Conservation (phyloP, 2,113 vertebrate genomes). For the Nestor notabilis region DNA sequence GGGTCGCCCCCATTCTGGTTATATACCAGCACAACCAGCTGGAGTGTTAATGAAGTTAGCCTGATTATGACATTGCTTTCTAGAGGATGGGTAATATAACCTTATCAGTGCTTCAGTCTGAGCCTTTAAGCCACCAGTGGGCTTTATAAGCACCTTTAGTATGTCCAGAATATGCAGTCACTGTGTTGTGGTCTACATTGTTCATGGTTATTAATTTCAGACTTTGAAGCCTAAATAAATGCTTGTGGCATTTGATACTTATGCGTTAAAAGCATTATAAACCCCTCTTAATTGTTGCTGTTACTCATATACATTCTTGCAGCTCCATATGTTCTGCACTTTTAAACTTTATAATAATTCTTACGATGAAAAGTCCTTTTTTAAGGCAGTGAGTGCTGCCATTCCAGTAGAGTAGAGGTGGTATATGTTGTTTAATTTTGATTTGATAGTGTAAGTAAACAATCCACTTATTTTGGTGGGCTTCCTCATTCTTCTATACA, state of each 20-base stretch:
- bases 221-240: neutral
- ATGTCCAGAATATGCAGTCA: neutral
- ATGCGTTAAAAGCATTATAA: neutral
- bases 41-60: neutral
- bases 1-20: neutral
- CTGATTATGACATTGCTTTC: neutral
- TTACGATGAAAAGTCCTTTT: neutral
- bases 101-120: neutral
- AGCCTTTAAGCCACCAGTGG: neutral
- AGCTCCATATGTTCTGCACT: neutral
- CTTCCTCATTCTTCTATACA: neutral
- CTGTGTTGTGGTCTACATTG: neutral
- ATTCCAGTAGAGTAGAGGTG: neutral
- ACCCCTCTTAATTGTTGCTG: neutral
- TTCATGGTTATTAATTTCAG: neutral
- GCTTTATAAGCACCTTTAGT: neutral
- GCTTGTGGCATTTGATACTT: neutral
- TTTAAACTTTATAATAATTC: neutral
- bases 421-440: neutral
- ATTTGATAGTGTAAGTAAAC: neutral
- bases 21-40: fast-evolving
- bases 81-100: neutral
- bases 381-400: neutral
- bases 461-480: neutral
- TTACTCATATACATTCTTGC: neutral